A percentile compares a stretch with the other conserved stretches of the same genome.
These are phyloP conservation scores for Pheosia tremula DNA, from an alignment of 2,888 invertebrate species.

Conservation along the genomic window DNA sequence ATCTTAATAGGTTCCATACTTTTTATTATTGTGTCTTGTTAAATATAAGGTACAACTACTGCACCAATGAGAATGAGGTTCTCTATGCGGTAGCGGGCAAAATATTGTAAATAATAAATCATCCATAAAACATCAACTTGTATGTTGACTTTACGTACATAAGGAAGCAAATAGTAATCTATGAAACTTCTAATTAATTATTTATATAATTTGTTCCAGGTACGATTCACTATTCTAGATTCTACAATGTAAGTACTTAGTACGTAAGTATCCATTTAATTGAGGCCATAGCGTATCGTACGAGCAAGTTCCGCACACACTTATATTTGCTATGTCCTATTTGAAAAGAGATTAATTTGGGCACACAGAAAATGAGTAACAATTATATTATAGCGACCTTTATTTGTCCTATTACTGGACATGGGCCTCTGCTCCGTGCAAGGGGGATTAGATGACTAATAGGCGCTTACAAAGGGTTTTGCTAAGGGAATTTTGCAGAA, in stretches of 20 bases:
- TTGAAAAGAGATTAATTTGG: neutral
- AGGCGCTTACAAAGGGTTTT: no score
- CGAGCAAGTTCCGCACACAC: neutral
- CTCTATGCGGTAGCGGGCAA: no score
- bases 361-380: neutral
- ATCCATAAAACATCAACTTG: neutral
- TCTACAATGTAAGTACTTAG: neutral
- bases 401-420: no score
- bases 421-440: no score
- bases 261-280: neutral
- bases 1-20: neutral
- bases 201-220: conserved; percentile 7
- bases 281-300: neutral
- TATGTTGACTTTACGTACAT: neutral
- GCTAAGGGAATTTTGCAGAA: no score
- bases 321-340: neutral
- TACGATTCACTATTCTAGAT: neutral
- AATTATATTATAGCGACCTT: no score
- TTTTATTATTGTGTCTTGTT: no score
- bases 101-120: neutral
- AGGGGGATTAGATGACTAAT: no score
- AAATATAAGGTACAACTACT: no score
- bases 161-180: conserved; percentile 1
- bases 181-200: conserved; percentile 5
- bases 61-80: no score